A percentile compares a stretch with the other conserved stretches of the same genome.
These are phyloP conservation scores for Microcebus lehilahytsara DNA, from an alignment of 2,113 vertebrate genomes.

Conservation along the genomic window DNA sequence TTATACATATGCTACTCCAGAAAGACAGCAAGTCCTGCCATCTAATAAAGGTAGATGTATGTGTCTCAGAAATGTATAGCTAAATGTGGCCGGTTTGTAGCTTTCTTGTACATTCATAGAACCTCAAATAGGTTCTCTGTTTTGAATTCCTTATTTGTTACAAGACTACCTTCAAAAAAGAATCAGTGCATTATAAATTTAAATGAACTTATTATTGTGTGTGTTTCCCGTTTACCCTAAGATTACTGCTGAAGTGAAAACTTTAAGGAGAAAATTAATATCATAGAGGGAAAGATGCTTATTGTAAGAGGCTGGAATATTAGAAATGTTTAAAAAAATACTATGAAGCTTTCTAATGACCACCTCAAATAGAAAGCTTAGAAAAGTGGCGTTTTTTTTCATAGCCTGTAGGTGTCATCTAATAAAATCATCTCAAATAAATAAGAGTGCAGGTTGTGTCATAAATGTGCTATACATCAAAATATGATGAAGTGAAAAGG, in stretches of 20 bases:
- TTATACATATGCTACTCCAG: not conserved
- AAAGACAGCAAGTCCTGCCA: not conserved
- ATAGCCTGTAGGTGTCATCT: slow-evolving; percentile 17
- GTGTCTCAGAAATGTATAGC: not conserved
- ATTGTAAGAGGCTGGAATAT: slow-evolving; percentile 37
- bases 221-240: slow-evolving; percentile 41
- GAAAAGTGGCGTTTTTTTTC: not conserved
- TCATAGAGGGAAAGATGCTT: slow-evolving; percentile 36
- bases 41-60: not conserved
- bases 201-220: not conserved
- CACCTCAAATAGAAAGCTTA: slow-evolving; percentile 2
- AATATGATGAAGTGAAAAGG: not conserved
- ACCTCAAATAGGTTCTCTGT: not conserved
- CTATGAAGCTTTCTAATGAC: not conserved
- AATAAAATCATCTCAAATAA: slow-evolving; percentile 51
- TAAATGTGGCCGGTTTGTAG: not conserved
- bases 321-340: slow-evolving; percentile 20
- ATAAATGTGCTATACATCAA: slow-evolving; percentile 16
- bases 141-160: slow-evolving; percentile 52
- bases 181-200: slow-evolving; percentile 24
- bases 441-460: slow-evolving; percentile 9
- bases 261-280: slow-evolving; percentile 41
- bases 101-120: not conserved
- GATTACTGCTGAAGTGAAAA: slow-evolving; percentile 44
- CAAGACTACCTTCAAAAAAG: slow-evolving; percentile 20